Evolutionary conservation across 35 echinoderm and acorn worm genomes (phyloP), one percentile per base, ranked within the genome.

Genomic region (Heliocidaris erythrogramma): DNA sequence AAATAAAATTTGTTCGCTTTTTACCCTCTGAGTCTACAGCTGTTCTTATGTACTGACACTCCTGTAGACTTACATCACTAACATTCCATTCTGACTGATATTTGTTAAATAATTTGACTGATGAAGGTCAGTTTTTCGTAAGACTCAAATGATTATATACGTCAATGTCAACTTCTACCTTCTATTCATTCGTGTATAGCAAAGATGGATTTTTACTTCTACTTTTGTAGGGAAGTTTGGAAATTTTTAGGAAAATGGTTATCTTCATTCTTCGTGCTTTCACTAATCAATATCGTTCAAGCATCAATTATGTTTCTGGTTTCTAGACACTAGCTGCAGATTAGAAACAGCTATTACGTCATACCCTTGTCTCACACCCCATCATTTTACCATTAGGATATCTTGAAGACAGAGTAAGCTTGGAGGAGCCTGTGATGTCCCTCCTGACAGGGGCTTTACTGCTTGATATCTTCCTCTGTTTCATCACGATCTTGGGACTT

Each of bases 361-460:
- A 13, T 13, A 10, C 49, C 49, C 49, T 52, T 52, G 5, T 52
- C 65, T 27, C 65, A 78, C 65, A 21, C 65, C 27, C 7, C 65
- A 92, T 92, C 6, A 30, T 48, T 48, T 52, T 92, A 92, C 91
- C 91, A 52, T n/a, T 92, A 17, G 48, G 49, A 92, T 92, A 92
- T 59, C 29, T 92, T 16, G 48, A 49, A 27, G 91, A n/a, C 91
- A 92, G 47, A 27, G 48, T 49, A 6, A 92, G 31, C 48, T 92
- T 92, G 91, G 47, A 18, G 48, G 91, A 92, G 31, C 11, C 29
- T 27, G 50, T 14, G 30, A 59, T 32, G 18, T 52, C 91, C 30
- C 91, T 92, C 47, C 91, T 89, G 30, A 42, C 13, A 89, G 21
- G 5, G 87, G 30, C 32, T 21, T 78, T 78, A 24, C 17, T 78